Evolutionary conservation across 2,797 vertebrate genomes (phyloP).

Genomic region (Tenualosa ilisha): DNA sequence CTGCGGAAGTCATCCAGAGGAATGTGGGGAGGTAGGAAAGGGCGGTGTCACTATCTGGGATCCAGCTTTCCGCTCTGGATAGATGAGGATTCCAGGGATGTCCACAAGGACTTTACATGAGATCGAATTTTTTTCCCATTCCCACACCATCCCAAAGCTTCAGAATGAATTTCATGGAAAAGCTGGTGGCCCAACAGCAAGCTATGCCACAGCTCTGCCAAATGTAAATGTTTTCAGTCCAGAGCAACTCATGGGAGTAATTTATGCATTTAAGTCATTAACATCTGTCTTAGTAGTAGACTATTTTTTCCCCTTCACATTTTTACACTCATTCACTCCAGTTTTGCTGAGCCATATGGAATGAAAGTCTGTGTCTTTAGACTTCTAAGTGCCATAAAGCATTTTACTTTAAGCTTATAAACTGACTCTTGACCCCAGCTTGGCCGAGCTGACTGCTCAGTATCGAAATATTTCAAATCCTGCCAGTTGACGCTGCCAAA

Average conservation of each 20-base stretch:
- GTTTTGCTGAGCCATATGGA: conserved; percentile 10
- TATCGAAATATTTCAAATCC: conserved; percentile 41
- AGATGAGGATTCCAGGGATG: conserved; percentile 38
- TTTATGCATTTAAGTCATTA: conserved; percentile 24
- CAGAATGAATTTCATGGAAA: conserved; percentile 36
- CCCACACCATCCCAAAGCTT: conserved; percentile 31
- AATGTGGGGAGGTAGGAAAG: conserved; percentile 39
- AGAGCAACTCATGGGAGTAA: conserved; percentile 12
- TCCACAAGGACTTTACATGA: conserved; percentile 26
- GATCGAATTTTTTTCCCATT: background rate
- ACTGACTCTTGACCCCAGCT: conserved; percentile 37
- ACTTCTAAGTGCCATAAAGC: conserved; percentile 45
- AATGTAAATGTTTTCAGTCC: conserved; percentile 15
- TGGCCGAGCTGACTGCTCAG: conserved; percentile 27
- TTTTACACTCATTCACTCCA: background rate
- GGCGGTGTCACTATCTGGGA: conserved; percentile 37
- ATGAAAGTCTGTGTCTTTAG: background rate
- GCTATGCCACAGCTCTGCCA: conserved; percentile 3
- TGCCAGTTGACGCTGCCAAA: conserved; percentile 41
- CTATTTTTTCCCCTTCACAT: background rate
- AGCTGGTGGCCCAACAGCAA: background rate
- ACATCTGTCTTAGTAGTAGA: conserved; percentile 19
- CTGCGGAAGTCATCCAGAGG: conserved; percentile 36
- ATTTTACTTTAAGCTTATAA: conserved; percentile 45
- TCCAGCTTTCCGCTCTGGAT: conserved; percentile 35